Evolutionary conservation across 2,113 vertebrate genomes (phyloP).

Genomic region (Oncorhynchus clarkii): DNA sequence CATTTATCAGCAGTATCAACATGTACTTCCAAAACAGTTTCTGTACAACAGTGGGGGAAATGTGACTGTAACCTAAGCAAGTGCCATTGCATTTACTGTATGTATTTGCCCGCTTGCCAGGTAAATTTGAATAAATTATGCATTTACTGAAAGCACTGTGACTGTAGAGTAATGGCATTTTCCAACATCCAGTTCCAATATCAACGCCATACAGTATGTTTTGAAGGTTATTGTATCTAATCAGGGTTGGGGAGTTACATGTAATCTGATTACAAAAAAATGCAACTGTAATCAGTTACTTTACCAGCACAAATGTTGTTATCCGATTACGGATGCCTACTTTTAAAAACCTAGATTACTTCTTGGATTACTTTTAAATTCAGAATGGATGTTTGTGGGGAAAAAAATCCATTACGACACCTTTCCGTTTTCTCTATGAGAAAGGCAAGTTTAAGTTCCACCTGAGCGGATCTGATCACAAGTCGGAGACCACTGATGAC

Average conservation of each 20-base stretch:
- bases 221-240: conserved; percentile 36
- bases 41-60: conserved; percentile 70
- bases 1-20: conserved; percentile 52
- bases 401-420: too few species aligned
- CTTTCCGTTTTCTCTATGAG: too few species aligned
- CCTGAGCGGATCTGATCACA: too few species aligned
- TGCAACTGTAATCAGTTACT: too few species aligned
- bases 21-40: conserved; percentile 51
- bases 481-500: too few species aligned
- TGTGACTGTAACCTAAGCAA: conserved; percentile 51
- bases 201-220: conserved; percentile 61
- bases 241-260: not conserved
- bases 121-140: conserved; percentile 55
- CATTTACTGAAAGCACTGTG: conserved; percentile 61
- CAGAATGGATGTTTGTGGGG: too few species aligned
- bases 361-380: too few species aligned
- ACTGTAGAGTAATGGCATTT: conserved; percentile 37
- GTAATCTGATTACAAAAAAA: too few species aligned
- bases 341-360: too few species aligned
- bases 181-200: conserved; percentile 18
- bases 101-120: conserved; percentile 31
- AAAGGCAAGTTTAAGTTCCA: too few species aligned
- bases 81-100: conserved; percentile 50
- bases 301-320: too few species aligned
- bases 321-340: too few species aligned